Conservation (phyloP, 2,113 vertebrate genomes). For the Xiphophorus hellerii region DNA sequence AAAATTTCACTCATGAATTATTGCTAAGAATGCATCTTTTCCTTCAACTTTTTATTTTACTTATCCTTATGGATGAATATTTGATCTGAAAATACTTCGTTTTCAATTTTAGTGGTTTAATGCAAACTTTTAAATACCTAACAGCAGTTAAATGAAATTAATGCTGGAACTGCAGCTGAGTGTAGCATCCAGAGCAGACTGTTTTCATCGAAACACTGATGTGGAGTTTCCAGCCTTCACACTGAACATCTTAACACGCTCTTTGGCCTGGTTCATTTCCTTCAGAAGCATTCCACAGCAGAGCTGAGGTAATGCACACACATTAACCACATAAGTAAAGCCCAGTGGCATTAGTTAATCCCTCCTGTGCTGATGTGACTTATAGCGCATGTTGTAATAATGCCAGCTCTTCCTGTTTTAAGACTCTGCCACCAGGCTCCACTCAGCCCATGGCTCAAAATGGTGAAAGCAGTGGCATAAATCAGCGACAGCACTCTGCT, state of each 20-base stretch:
- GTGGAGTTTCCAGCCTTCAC: neutral
- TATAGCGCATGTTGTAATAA: conserved; percentile 50
- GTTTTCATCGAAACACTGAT: neutral
- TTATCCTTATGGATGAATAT: conserved; percentile 1
- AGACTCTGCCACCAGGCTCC: conserved; percentile 32
- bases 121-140: neutral
- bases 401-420: conserved; percentile 28
- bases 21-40: neutral
- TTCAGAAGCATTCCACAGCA: neutral
- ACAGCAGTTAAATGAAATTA: no score
- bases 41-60: neutral
- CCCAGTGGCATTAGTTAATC: conserved; percentile 26
- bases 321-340: conserved; percentile 12
- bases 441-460: conserved; percentile 45
- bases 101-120: neutral
- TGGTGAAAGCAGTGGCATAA: conserved; percentile 44
- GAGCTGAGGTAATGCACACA: conserved; percentile 4
- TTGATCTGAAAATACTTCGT: neutral
- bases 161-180: neutral
- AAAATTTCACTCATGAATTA: neutral
- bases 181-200: neutral
- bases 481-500: conserved; percentile 49
- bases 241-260: neutral
- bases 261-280: neutral
- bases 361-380: conserved; percentile 44